phyloP scores from a whole-genome alignment of 2,113 vertebrate species.

The Cyprinodon tularosa region DNA sequence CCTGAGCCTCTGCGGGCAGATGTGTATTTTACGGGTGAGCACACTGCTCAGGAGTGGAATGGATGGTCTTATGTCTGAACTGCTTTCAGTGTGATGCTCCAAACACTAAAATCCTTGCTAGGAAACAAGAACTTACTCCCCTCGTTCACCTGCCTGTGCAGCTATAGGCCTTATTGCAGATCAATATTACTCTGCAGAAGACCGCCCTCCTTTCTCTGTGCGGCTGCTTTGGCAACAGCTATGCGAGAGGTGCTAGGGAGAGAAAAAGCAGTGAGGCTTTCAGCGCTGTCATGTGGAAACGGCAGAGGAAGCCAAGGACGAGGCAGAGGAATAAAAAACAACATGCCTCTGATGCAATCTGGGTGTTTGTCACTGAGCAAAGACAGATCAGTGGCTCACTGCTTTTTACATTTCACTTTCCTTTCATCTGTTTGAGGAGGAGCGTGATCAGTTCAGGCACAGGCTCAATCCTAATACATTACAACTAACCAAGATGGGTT shows the following conservation, averaged over 20 bases:
- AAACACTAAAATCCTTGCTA: conserved; percentile 4
- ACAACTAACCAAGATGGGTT: conserved; percentile 28
- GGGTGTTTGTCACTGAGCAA: conserved; percentile 48
- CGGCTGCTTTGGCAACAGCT: conserved; percentile 54
- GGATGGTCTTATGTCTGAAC: neutral
- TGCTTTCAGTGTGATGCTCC: neutral
- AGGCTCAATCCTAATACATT: conserved; percentile 32
- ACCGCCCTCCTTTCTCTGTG: conserved; percentile 32
- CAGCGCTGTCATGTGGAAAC: conserved; percentile 63
- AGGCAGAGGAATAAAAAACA: conserved; percentile 43
- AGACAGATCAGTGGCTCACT: conserved; percentile 38
- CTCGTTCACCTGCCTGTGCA: conserved; percentile 7
- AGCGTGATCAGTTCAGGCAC: conserved; percentile 15
- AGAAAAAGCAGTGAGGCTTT: conserved; percentile 50
- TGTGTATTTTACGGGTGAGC: conserved; percentile 5
- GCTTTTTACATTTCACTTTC: conserved; percentile 33
- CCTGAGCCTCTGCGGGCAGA: conserved; percentile 3
- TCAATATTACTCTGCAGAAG: conserved; percentile 54
- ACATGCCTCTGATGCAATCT: conserved; percentile 34
- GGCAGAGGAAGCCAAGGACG: conserved; percentile 47
- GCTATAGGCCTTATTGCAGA: conserved; percentile 40
- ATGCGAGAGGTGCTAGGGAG: conserved; percentile 45
- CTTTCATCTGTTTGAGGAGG: conserved; percentile 26
- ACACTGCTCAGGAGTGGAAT: neutral
- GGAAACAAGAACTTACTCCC: conserved; percentile 24